Evolutionary conservation across 2,888 invertebrate species (phyloP), one percentile per base, ranked within the genome.

Genomic region (Girardia tigrina): DNA sequence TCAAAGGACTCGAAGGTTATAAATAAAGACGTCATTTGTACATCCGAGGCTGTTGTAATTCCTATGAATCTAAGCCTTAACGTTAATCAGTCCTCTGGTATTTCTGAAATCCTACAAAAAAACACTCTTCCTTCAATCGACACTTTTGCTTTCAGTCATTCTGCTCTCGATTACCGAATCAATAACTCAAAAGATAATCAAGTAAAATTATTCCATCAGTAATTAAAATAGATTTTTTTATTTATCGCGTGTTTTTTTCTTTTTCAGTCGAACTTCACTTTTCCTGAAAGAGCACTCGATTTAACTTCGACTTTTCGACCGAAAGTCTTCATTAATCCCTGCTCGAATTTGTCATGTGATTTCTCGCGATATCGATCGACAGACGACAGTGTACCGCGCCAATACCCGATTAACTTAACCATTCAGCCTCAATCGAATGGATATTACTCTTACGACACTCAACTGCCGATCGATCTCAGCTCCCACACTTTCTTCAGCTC

Each of bases 151-250:
- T 36, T 36, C 16, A 36, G 16, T 16, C 36, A 36, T 36, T 36
- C 36, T 12, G 36, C 36, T 12, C 8, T 36, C 4, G 56, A 56
- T n/a, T 56, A 23, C n/a, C 4, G 56, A 56, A 56, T 56, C 23
- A 56, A 56, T n/a, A 56, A 56, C 23, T 56, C 56, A 4, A 56
- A 56, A 56, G 56, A 56, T n/a, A 56, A 56, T 56, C 56, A 56
- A n/a, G 56, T 56, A 12, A 12, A 12, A 36, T 36, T 36, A 36
- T 36, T 8, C 36, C 8, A 12, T 36, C 36, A 36, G 8, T 36
- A 36, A 12, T 16, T 12, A 36, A 12, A 36, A 36, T 36, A 36
- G 12, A 36, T 36, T 36, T 36, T 12, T 36, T 16, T 36, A 16
- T 36, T 36, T 36, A 8, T 36, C 36, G n/a, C n/a, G n/a, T n/a